Evolutionary conservation across 2,888 invertebrate genomes (phyloP).

Genomic region (Gymnoscelis rufifasciata): DNA sequence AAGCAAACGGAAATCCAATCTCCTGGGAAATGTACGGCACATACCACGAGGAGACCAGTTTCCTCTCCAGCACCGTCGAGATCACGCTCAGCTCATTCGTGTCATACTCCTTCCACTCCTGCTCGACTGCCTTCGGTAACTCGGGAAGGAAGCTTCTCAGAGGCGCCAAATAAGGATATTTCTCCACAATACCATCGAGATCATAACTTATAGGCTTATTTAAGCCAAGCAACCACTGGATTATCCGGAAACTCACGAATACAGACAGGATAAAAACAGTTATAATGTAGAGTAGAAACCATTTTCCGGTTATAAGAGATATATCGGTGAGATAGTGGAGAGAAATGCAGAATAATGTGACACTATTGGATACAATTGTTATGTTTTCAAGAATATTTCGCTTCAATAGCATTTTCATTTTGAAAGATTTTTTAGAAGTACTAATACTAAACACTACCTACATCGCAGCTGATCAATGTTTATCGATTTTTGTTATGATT

Average conservation of each 20-base stretch:
- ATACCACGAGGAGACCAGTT: conserved; percentile 73
- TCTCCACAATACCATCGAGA: conserved; percentile 43
- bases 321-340: conserved; percentile 61
- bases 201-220: conserved; percentile 74
- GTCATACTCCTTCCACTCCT: conserved; percentile 58
- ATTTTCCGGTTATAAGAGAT: conserved; percentile 62
- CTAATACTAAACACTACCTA: too few relatives aligned
- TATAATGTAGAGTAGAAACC: conserved; percentile 64
- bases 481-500: too few relatives aligned
- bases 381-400: conserved; percentile 58
- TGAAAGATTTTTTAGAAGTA: too few relatives aligned
- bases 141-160: conserved; percentile 43
- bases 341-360: conserved; percentile 50
- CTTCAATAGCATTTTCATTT: conserved; percentile 53
- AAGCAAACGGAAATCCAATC: conserved; percentile 72
- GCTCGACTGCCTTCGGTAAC: conserved; percentile 26
- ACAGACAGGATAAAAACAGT: conserved; percentile 63
- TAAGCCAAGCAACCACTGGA: conserved; percentile 73
- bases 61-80: conserved; percentile 65
- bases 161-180: conserved; percentile 48
- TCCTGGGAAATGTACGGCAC: conserved; percentile 68
- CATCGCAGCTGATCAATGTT: too few relatives aligned
- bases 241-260: conserved; percentile 70
- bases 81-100: conserved; percentile 70
- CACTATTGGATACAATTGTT: conserved; percentile 50